Evolutionary conservation across 92 coral and sea anemone genomes (phyloP).

Genomic region (Palythoa heliodiscus): DNA sequence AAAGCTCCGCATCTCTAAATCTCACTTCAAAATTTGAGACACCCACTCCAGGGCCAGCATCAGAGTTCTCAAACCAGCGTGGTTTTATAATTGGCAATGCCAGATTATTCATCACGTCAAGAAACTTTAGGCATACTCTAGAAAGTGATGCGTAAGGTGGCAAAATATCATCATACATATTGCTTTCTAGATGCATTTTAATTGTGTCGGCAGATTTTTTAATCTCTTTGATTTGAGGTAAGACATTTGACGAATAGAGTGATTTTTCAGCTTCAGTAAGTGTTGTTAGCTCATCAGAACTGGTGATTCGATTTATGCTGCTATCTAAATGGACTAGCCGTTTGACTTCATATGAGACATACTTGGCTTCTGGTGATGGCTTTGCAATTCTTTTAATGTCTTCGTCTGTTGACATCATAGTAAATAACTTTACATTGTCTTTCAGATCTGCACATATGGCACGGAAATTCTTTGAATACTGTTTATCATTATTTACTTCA

Average conservation of each 20-base stretch:
- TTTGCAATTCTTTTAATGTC: constrained; percentile 29
- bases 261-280: constrained; percentile 42
- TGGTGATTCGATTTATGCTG: constrained; percentile 31
- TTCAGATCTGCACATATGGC: constrained; percentile 40
- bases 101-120: constrained; percentile 12
- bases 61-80: constrained; percentile 33
- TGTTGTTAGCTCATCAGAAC: constrained; percentile 28
- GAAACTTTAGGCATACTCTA: constrained; percentile 17
- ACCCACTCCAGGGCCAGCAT: constrained; percentile 15
- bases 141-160: neutral
- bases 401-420: constrained; percentile 21
- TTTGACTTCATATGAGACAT: constrained; percentile 38
- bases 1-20: constrained; percentile 27
- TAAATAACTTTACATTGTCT: constrained; percentile 20
- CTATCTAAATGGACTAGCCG: constrained; percentile 33
- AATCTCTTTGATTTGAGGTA: constrained; percentile 35
- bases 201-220: constrained; percentile 8
- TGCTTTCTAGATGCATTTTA: constrained; percentile 26
- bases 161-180: neutral
- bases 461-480: constrained; percentile 37
- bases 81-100: constrained; percentile 32
- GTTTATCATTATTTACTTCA: constrained; percentile 7
- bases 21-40: constrained; percentile 39
- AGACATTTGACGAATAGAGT: constrained; percentile 34
- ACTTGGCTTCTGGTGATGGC: constrained; percentile 29